Evolutionary conservation across 2,797 vertebrate species (phyloP).

Genomic region (Selene dorsalis): DNA sequence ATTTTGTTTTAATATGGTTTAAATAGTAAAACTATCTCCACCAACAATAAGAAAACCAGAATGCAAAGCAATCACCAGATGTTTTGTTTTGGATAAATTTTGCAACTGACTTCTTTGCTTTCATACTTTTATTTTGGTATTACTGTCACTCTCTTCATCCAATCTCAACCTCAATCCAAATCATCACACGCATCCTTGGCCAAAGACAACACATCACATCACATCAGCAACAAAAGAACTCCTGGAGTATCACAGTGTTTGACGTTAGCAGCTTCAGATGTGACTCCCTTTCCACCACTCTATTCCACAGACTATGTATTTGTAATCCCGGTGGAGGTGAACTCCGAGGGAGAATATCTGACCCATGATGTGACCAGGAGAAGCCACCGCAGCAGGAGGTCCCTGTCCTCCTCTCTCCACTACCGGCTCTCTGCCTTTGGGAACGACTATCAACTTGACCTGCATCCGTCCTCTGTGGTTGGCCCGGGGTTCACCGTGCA

Average conservation of each 20-base stretch:
- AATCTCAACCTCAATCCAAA: no score
- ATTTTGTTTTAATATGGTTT: background rate
- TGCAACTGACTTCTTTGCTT: background rate
- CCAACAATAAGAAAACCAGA: background rate
- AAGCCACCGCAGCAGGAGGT: slow-evolving; percentile 88
- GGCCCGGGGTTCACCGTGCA: slow-evolving; percentile 91
- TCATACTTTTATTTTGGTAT: background rate
- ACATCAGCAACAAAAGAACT: background rate
- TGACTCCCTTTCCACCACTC: background rate
- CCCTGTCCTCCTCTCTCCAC: slow-evolving; percentile 85
- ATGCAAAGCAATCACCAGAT: background rate
- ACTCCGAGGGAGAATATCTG: slow-evolving; percentile 88
- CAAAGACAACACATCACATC: background rate
- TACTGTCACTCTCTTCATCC: slow-evolving; percentile 4
- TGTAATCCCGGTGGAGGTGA: slow-evolving; percentile 93
- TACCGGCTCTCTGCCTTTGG: slow-evolving; percentile 94
- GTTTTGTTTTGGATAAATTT: background rate
- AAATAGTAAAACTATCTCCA: background rate
- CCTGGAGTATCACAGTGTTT: background rate
- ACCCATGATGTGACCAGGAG: slow-evolving; percentile 89
- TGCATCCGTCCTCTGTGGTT: slow-evolving; percentile 89
- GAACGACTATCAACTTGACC: slow-evolving; percentile 92
- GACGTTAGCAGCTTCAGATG: background rate
- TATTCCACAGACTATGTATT: slow-evolving; percentile 89
- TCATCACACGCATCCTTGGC: background rate